Base-by-base conservation (phyloP, 2,888 invertebrate species). In the Bedellia somnulentella region DNA sequence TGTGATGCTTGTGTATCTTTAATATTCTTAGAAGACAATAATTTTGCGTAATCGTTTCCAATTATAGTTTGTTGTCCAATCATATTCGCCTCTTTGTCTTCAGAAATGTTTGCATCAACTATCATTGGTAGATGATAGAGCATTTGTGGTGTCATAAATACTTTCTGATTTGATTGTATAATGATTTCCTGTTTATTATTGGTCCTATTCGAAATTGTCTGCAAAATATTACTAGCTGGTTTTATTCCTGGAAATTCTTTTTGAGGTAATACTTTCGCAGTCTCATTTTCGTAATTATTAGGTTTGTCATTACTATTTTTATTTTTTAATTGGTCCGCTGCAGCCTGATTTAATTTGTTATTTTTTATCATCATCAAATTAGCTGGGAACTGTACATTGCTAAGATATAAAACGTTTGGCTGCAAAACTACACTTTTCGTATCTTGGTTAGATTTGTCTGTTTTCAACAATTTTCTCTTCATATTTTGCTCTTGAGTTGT, bases 351-450 rank as follows among this genome's bases (percentile, higher is more conserved):
- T 6, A 52, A 35, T 49, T 63, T 66, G 27, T 50, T 62, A 35
- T 62, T 71, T 43, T 68, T 71, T 24, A 70, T 58, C 62, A 73
- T 66, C 70, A 73, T 71, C 26, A 73, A 43, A 41, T 73, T 75
- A n/a, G 52, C 50, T 26, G 70, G 68, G 37, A 71, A 63, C 36
- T 71, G 71, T 1, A 73, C 59, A 35, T 76, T 76, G 38, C 68
- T 67, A 23, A 76, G 44, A 37, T 75, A 76, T 36, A 75, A 50
- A 45, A 68, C 61, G 43, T 73, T 76, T 12, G 75, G 64, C 40
- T 73, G 70, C 25, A 67, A 38, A 11, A 70, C 58, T 9, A 68
- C 55, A 37, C 58, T 73, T 38, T 64, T 71, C 4, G 56, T 37
- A 32, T 70, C 67, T 2, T 43, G 26, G 5, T 18, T 18, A 6